Base-by-base conservation (phyloP, 2,888 invertebrate species). In the Thalpophila matura region DNA sequence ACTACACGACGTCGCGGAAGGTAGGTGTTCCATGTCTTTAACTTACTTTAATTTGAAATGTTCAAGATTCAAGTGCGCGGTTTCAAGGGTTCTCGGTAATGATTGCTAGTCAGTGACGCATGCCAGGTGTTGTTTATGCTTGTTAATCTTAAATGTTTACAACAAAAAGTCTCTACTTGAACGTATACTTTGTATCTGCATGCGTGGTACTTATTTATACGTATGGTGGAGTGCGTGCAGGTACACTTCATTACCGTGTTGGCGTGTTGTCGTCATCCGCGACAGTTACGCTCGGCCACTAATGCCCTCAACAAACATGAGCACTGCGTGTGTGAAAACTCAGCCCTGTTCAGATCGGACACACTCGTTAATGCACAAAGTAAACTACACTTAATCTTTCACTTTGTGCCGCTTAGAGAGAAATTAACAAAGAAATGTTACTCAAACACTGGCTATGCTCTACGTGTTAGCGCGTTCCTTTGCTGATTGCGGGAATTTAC, bases 311-410 rank as follows among this genome's bases (percentile, higher is more conserved):
- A 83, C 85, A 91, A 91, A 93, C 87, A 90, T 68, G 67, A 56
- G 76, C 79, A 86, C 83, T 82, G 83, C 86, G 91, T 91, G 89
- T 91, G 93, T 92, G 93, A 93, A 78, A 94, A 90, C 90, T 86
- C 86, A 85, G 89, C 77, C 87, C 86, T 90, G 90, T 89, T 88
- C 90, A 88, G 80, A 92, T 90, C 88, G 83, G 83, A 87, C 84
- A 79, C 80, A 85, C 84, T 83, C 79, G 91, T 88, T 93, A 94
- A 94, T 87, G 70, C 77, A 73, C 74, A 83, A 81, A 74, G 89
- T 85, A 92, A 91, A 93, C 91, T 79, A 78, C 79, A 87, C 86
- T 91, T 93, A 93, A 93, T 94, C 89, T 90, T 91, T 91, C 91
- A 91, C 91, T 94, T 93, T 93, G 89, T 91, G 81, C 86, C 86